Evolutionary conservation across 2,113 vertebrate genomes (phyloP), one percentile per base, ranked within the genome.

Genomic region (Passer domesticus): DNA sequence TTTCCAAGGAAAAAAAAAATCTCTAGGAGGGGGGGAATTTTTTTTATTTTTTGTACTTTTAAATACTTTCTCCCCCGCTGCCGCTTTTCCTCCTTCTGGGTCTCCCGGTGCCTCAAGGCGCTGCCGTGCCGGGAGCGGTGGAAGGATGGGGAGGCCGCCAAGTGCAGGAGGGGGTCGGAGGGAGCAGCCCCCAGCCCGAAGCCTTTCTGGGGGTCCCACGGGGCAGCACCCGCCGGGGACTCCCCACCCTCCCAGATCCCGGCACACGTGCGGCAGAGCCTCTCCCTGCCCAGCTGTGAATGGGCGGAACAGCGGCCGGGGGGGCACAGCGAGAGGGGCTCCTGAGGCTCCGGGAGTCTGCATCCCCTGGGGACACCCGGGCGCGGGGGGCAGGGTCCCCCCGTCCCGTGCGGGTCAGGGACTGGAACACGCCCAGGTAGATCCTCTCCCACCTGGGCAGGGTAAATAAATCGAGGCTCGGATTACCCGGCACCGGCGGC

Each of bases 361-460:
- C 10, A 2, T 28, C 73, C 83, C 78, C 4, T 27, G 69, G 90
- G 69, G 55, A 13, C 64, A 41, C 0, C 22, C 46, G 23, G 84
- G 25, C 64, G 30, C 1, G 23, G 74, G 66, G 27, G 27, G 74
- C 43, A 43, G 41, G n/a, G 75, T 41, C 3, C 23, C 33, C 58
- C 50, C 49, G 1, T 4, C 21, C 76, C 25, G 44, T 2, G n/a
- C 41, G 23, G 85, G 76, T 39, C 22, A 10, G 88, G 62, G 67
- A 30, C 27, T 9, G 53, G 75, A 47, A 9, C 66, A 52, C 43
- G 7, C 70, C 83, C 94, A 89, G 93, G 94, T 95, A 95, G 95
- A 82, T 96, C 41, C 90, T 72, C 27, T 68, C 90, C 62, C 82
- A 87, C 87, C 93, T 89, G 94, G 74, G 84, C 77, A 89, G 77